Percentiles rank a stretch among this genome's conserved stretches.
Conservation (phyloP, 2,797 vertebrate species). For the Fistularia commersonii region DNA sequence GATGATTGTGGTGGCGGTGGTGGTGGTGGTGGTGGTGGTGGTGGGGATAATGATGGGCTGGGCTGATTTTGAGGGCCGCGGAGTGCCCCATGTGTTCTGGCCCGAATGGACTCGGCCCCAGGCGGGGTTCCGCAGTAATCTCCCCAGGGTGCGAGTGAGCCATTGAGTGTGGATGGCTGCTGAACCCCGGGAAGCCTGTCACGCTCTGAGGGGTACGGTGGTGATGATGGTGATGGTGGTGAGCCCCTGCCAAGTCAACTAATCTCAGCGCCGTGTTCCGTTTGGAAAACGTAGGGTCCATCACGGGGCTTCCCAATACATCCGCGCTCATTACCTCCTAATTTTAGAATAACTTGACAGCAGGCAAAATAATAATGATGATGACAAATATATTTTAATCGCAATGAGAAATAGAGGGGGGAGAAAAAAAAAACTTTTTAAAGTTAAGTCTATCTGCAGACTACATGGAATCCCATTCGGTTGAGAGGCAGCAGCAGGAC, state of each 20-base stretch:
- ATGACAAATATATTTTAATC: conserved; percentile 86
- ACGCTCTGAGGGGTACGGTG: conserved; percentile 89
- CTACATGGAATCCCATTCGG: conserved; percentile 86
- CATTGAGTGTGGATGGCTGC: conserved; percentile 85
- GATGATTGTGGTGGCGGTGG: conserved; percentile 83
- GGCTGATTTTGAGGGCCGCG: conserved; percentile 91
- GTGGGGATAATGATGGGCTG: conserved; percentile 88
- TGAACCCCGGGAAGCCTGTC: conserved; percentile 89
- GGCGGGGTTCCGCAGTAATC: conserved; percentile 85
- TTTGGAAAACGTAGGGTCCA: conserved; percentile 90
- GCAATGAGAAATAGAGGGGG: conserved; percentile 68
- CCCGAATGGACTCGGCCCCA: conserved; percentile 86
- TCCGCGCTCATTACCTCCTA: conserved; percentile 87
- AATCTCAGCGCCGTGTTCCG: conserved; percentile 90
- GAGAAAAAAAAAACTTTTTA: conserved; percentile 69
- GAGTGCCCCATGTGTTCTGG: conserved; percentile 91
- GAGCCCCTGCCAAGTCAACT: conserved; percentile 87
- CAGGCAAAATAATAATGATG: conserved; percentile 84
- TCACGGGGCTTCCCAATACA: conserved; percentile 84
- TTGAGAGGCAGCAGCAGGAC: conserved; percentile 89
- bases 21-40: conserved; percentile 86
- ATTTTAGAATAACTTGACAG: conserved; percentile 88
- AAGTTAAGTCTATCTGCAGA: conserved; percentile 83
- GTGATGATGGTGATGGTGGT: conserved; percentile 84
- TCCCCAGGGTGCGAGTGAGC: conserved; percentile 86